Evolutionary conservation across 2,888 invertebrate genomes (phyloP), one percentile per base, ranked within the genome.

Genomic region (Nemotelus pantherinus): DNA sequence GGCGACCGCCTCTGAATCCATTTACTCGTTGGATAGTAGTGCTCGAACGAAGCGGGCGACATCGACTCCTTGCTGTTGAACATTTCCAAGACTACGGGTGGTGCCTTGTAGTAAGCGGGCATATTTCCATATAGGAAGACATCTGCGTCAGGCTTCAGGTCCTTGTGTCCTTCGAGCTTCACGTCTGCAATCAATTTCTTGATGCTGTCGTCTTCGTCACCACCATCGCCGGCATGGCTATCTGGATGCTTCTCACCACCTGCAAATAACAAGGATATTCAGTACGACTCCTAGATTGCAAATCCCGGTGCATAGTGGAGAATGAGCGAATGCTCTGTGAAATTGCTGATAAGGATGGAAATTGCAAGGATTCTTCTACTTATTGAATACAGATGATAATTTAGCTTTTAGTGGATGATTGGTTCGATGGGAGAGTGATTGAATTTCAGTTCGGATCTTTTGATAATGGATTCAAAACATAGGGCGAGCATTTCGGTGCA

Each of bases 21-120:
- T 70, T 77, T 79, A n/a, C 70, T 76, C 6, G 79, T 64, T 45
- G 79, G 79, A 68, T 77, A 77, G 58, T 63, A 68, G 57, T 77
- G 76, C 47, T 79, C 76, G 25, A 74, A 77, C 2, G 68, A 45
- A 4, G 67, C 1, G 4, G 76, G 50, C 44, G 71, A 10, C 43
- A 72, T 57, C n/a, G 41, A 44, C 57, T 78, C 76, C 53, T 78
- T 76, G 7, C 64, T 48, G 55, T 76, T 78, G 72, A 57, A 71
- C 65, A 76, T 76, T 47, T 76, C 78, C 45, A 76, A 72, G n/a
- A 74, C 48, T 10, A 76, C 60, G 4, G 76, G 67, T n/a, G 77
- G 72, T n/a, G 72, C 5, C 50, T 76, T 72, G 47, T 77, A 57
- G 45, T 67, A 43, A 4, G 55, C 47, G 2, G 78, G 78, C 64